These are phyloP conservation scores for Bombylius discolor DNA, from an alignment of 2,888 invertebrate species.

Conservation along the genomic window DNA sequence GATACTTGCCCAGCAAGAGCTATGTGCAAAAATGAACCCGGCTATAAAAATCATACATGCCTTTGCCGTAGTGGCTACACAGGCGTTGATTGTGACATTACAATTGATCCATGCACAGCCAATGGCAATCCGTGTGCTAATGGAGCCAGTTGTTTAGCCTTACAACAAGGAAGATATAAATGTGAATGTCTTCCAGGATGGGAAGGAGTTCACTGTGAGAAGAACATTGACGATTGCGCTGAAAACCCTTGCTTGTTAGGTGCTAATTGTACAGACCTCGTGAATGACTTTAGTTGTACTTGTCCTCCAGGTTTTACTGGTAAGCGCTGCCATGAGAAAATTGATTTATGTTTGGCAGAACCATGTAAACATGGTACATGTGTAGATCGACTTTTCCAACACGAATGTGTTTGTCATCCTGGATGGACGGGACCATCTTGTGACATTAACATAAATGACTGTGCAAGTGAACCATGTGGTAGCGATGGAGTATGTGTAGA, in stretches of 20 bases:
- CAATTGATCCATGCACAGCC: conserved; percentile 80
- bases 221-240: conserved; percentile 86
- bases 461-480: conserved; percentile 73
- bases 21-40: conserved; percentile 93
- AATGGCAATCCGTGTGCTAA: conserved; percentile 86
- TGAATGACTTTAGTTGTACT: conserved; percentile 84
- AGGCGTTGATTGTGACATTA: conserved; percentile 80
- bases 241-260: conserved; percentile 83
- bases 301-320: conserved; percentile 94
- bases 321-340: conserved; percentile 89
- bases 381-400: conserved; percentile 73
- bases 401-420: conserved; percentile 80
- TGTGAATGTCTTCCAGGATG: conserved; percentile 95
- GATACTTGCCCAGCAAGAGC: conserved; percentile 90
- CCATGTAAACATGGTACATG: conserved; percentile 92
- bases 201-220: conserved; percentile 91
- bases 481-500: conserved; percentile 90
- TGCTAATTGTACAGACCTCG: conserved; percentile 84
- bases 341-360: conserved; percentile 76
- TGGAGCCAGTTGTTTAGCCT: conserved; percentile 75
- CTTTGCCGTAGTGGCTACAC: conserved; percentile 90
- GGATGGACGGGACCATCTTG: conserved; percentile 84
- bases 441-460: conserved; percentile 85
- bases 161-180: conserved; percentile 83
- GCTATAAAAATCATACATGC: conserved; percentile 79